These are phyloP conservation scores for Spea multiplicata DNA, from an alignment of 2,113 vertebrate species.

Conservation along the genomic window DNA sequence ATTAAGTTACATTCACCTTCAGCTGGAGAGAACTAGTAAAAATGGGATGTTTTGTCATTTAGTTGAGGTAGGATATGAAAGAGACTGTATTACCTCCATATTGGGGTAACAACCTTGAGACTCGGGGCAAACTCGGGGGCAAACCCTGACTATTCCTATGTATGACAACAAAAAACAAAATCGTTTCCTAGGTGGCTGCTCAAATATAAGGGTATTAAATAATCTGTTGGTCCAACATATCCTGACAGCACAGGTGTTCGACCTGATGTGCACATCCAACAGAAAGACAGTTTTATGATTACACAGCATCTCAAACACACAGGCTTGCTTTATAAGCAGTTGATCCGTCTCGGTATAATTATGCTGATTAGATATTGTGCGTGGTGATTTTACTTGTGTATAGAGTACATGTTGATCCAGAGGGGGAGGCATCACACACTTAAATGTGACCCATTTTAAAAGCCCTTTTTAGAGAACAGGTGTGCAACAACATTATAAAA, in stretches of 20 bases:
- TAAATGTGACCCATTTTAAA: conserved; percentile 10
- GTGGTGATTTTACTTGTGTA: conserved; percentile 59
- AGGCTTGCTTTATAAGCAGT: conserved; percentile 15
- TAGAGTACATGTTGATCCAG: conserved; percentile 36
- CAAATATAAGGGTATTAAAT: no score
- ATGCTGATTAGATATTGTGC: conserved; percentile 60
- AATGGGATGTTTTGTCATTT: no score
- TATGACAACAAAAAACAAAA: no score
- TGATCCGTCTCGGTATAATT: conserved; percentile 33
- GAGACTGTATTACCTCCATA: no score
- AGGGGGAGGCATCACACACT: not conserved
- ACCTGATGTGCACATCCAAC: not conserved
- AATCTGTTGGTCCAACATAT: no score
- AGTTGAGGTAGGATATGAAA: no score
- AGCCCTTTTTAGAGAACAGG: conserved; percentile 17
- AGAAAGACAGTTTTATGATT: conserved; percentile 1
- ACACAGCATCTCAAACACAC: not conserved
- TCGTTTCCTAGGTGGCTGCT: no score
- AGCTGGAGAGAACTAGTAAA: no score
- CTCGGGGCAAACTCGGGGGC: no score
- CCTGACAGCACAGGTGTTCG: not conserved
- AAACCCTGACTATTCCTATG: no score
- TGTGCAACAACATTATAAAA: not conserved
- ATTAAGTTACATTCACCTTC: no score
- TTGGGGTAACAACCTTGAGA: no score